Conservation (phyloP, 2,888 invertebrate genomes). For the Nomada goodeniana region DNA sequence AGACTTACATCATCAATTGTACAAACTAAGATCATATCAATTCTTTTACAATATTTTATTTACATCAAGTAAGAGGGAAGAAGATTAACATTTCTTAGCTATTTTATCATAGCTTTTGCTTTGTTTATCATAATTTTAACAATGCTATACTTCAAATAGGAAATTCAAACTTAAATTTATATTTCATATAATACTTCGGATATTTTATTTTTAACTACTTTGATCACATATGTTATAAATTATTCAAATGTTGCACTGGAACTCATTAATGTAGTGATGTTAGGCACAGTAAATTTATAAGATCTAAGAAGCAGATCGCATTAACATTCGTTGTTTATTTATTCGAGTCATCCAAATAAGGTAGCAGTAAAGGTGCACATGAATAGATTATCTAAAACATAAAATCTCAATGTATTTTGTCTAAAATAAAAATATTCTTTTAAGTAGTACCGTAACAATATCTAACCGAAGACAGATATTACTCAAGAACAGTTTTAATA, state of each 20-base stretch:
- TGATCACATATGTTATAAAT: no score
- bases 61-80: slow-evolving; percentile 14
- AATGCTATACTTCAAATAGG: slow-evolving; percentile 18
- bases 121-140: slow-evolving; percentile 46
- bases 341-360: slow-evolving; percentile 6
- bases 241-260: slow-evolving; percentile 3
- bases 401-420: background rate
- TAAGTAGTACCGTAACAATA: slow-evolving; percentile 20
- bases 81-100: slow-evolving; percentile 64
- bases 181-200: slow-evolving; percentile 14
- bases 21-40: slow-evolving; percentile 68
- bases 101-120: slow-evolving; percentile 61
- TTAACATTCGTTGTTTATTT: background rate
- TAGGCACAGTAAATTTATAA: background rate
- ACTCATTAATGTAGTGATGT: slow-evolving; percentile 5
- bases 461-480: slow-evolving; percentile 24
- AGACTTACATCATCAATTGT: slow-evolving; percentile 79
- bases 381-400: background rate
- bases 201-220: slow-evolving; percentile 1
- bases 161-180: slow-evolving; percentile 9
- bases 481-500: slow-evolving; percentile 18
- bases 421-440: slow-evolving; percentile 20
- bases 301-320: slow-evolving; percentile 8
- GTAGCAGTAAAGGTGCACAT: background rate
- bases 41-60: slow-evolving; percentile 45